Evolutionary conservation across 2,888 invertebrate genomes (phyloP).

Genomic region (Stramonita haemastoma): DNA sequence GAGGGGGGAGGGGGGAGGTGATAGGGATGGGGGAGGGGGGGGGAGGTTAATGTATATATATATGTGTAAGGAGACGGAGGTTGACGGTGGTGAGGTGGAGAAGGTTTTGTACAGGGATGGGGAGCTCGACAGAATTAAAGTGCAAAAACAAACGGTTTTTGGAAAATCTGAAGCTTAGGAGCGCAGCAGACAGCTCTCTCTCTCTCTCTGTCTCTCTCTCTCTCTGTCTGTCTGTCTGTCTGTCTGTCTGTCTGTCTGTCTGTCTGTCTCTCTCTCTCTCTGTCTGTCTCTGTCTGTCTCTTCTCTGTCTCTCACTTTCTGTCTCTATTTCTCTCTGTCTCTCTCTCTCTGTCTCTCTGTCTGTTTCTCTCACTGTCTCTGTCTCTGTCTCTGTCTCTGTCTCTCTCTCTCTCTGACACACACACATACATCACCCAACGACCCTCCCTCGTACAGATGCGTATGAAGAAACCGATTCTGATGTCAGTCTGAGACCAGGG

Average conservation of each 20-base stretch:
- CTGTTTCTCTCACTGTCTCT: too few relatives aligned
- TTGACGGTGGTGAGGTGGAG: background rate
- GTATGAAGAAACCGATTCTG: too few relatives aligned
- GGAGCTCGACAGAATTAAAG: background rate
- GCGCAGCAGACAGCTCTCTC: background rate
- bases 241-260: background rate
- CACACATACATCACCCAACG: too few relatives aligned
- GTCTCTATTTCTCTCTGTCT: too few relatives aligned
- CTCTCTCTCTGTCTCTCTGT: background rate
- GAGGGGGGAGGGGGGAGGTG: background rate
- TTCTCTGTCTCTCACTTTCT: too few relatives aligned
- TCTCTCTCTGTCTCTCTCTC: background rate
- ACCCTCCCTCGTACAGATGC: too few relatives aligned
- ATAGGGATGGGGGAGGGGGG: background rate
- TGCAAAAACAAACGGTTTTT: background rate
- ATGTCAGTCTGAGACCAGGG: too few relatives aligned
- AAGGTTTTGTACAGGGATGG: background rate
- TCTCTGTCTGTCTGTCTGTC: background rate
- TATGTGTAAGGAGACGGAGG: background rate
- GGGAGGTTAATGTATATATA: background rate
- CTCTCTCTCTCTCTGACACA: background rate
- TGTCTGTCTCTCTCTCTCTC: too few relatives aligned
- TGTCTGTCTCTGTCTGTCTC: too few relatives aligned
- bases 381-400: background rate
- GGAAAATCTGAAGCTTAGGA: background rate